Conservation (phyloP, 2,888 invertebrate genomes). For the Drosophila mulleri region DNA sequence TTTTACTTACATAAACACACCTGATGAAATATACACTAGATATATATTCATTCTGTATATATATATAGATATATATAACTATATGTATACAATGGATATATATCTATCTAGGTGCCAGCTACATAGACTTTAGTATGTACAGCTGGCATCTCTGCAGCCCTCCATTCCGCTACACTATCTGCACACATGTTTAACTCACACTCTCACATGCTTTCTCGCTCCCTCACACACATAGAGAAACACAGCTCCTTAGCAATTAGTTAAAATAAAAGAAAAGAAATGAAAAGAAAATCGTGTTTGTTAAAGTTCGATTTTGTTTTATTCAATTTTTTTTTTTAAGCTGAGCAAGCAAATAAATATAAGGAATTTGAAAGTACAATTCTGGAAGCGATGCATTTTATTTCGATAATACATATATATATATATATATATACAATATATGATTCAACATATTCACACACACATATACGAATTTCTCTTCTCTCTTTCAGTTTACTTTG, state of each 20-base stretch:
- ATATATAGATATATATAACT: background rate
- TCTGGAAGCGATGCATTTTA: background rate
- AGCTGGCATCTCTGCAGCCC: conserved; percentile 1
- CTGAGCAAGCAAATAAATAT: conserved; percentile 51
- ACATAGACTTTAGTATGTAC: conserved; percentile 5
- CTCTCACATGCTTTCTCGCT: background rate
- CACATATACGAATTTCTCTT: background rate
- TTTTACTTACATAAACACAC: background rate
- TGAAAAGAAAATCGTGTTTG: conserved; percentile 47
- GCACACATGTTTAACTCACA: background rate
- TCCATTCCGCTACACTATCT: conserved; percentile 1
- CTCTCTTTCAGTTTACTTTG: background rate
- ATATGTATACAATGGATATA: conserved; percentile 3
- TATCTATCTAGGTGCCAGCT: conserved; percentile 22
- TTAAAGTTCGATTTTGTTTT: conserved; percentile 44
- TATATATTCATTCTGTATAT: background rate
- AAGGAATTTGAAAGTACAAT: conserved; percentile 68
- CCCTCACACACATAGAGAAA: conserved; percentile 2
- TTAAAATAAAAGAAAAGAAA: conserved; percentile 1
- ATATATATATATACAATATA: background rate
- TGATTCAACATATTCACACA: background rate
- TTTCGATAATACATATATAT: background rate
- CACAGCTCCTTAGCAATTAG: conserved; percentile 35
- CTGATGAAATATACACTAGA: conserved; percentile 1
- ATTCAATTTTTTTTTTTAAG: conserved; percentile 42